These are phyloP conservation scores for Crocuta crocuta DNA, from an alignment of 2,113 vertebrate genomes.

Conservation along the genomic window DNA sequence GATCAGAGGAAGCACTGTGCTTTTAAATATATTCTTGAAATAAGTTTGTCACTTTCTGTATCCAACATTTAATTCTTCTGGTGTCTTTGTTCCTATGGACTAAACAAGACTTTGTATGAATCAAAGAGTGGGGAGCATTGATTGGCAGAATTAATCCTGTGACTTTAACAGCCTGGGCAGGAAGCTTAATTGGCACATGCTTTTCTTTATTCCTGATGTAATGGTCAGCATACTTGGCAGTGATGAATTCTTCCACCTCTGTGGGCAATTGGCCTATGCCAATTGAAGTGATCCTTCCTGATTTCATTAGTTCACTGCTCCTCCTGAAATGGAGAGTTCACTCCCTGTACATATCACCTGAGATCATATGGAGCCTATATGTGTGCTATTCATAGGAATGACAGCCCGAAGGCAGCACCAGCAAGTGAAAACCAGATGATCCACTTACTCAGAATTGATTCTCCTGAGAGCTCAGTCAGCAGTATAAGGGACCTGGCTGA, in stretches of 20 bases:
- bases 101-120: not conserved
- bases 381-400: not conserved
- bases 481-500: not conserved
- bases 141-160: not conserved
- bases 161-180: not conserved
- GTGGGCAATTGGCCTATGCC: not conserved
- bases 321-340: not conserved
- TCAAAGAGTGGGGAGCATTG: not conserved
- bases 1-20: not conserved
- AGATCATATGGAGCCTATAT: not conserved
- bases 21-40: slow-evolving; percentile 46
- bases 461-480: not conserved
- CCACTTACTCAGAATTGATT: not conserved
- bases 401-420: not conserved
- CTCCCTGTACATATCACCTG: not conserved
- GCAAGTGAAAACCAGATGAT: not conserved
- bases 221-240: not conserved
- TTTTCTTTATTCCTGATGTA: not conserved
- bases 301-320: not conserved
- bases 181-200: not conserved
- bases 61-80: slow-evolving; percentile 4
- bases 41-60: slow-evolving; percentile 18
- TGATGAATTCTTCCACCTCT: not conserved
- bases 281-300: not conserved
- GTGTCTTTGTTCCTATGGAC: not conserved